phyloP scores from a whole-genome alignment of 1,140 invertebrate genomes.

The Linepithema humile region DNA sequence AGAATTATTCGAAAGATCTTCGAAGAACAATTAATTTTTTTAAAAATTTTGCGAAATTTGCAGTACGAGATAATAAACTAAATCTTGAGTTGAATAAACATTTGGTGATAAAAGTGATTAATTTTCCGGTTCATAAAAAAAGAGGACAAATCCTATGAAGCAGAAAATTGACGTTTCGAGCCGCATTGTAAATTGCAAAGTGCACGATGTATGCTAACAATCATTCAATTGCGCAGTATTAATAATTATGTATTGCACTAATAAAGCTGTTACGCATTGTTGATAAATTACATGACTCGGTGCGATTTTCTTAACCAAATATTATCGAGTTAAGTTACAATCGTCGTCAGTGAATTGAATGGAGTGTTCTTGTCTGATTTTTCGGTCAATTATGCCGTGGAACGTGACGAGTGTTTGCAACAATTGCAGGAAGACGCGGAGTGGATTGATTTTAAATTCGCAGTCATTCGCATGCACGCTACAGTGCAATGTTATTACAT shows the following conservation, averaged over 20 bases:
- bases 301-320: background rate
- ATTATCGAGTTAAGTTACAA: background rate
- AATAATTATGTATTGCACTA: constrained; percentile 26
- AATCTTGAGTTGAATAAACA: background rate
- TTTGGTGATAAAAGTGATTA: background rate
- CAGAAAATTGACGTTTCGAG: constrained; percentile 29
- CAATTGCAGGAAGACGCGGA: constrained; percentile 21
- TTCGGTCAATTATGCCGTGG: background rate
- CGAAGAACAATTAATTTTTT: background rate
- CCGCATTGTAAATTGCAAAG: background rate
- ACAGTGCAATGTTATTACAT: constrained; percentile 23
- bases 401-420: constrained; percentile 42
- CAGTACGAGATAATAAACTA: background rate
- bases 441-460: constrained; percentile 10
- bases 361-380: background rate
- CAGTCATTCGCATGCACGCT: background rate
- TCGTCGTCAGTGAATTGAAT: background rate
- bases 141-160: constrained; percentile 20
- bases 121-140: constrained; percentile 50
- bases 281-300: background rate
- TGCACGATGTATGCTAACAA: background rate
- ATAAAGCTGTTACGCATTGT: constrained; percentile 20
- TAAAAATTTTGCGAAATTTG: background rate
- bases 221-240: constrained; percentile 25
- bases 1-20: background rate